phyloP scores from a whole-genome alignment of 2,113 vertebrate genomes.

The Cisticola juncidis region DNA sequence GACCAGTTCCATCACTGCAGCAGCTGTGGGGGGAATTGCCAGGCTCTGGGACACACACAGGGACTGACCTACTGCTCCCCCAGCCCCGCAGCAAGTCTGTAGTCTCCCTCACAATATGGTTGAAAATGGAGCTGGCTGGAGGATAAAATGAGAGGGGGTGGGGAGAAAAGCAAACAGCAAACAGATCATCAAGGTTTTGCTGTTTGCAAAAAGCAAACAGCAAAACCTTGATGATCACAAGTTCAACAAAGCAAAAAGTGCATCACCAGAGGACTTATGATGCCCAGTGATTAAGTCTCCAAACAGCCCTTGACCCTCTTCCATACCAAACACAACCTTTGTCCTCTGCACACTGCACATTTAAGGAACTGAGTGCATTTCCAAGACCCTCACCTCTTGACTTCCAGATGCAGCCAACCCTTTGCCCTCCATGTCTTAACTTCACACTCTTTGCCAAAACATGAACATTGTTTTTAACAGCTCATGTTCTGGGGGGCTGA shows the following conservation, averaged over 20 bases:
- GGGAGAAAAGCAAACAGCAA: not conserved
- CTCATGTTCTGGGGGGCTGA: not conserved
- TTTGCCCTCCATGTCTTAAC: not conserved
- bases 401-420: not conserved
- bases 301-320: not conserved
- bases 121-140: not conserved
- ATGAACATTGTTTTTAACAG: not conserved
- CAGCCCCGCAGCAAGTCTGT: not conserved
- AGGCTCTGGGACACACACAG: not conserved
- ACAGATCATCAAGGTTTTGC: no score
- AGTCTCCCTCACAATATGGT: not conserved
- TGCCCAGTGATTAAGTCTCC: not conserved
- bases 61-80: not conserved
- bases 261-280: not conserved
- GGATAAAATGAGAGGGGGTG: not conserved
- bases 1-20: not conserved
- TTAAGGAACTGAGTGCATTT: not conserved
- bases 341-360: accelerated
- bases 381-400: not conserved
- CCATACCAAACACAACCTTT: not conserved
- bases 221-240: not conserved
- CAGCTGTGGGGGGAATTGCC: not conserved
- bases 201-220: no score
- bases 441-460: not conserved
- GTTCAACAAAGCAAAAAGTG: not conserved